These are phyloP conservation scores for Agrochola litura DNA, from an alignment of 2,888 invertebrate genomes.

Conservation along the genomic window DNA sequence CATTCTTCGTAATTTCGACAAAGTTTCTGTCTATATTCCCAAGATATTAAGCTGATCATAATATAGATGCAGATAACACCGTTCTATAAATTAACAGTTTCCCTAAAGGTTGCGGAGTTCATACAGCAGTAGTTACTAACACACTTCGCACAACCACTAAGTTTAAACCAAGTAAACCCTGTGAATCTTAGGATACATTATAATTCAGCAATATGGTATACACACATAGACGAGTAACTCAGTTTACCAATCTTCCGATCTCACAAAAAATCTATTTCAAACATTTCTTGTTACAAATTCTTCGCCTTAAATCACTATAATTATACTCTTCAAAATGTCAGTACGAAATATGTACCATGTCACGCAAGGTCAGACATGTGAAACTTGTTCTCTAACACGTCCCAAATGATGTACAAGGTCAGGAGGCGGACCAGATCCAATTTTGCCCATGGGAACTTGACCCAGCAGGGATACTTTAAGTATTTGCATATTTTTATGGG, in stretches of 20 bases:
- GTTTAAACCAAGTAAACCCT: neutral
- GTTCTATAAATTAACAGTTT: conserved; percentile 28
- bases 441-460: conserved; percentile 29
- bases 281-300: conserved; percentile 37
- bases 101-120: conserved; percentile 18
- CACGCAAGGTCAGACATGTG: conserved; percentile 52
- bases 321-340: conserved; percentile 38
- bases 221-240: neutral
- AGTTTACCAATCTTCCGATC: neutral
- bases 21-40: neutral
- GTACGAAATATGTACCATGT: conserved; percentile 44
- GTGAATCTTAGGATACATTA: neutral
- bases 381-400: conserved; percentile 43
- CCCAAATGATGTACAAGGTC: conserved; percentile 40
- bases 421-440: conserved; percentile 23
- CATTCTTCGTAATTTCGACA: neutral
- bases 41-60: neutral
- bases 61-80: neutral
- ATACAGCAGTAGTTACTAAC: neutral
- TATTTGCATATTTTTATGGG: neutral
- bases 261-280: conserved; percentile 23
- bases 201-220: neutral
- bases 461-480: neutral
- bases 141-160: conserved; percentile 14
- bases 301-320: conserved; percentile 29